These are phyloP conservation scores for Julus scanicus DNA, from an alignment of 2,888 invertebrate genomes.

Conservation along the genomic window DNA sequence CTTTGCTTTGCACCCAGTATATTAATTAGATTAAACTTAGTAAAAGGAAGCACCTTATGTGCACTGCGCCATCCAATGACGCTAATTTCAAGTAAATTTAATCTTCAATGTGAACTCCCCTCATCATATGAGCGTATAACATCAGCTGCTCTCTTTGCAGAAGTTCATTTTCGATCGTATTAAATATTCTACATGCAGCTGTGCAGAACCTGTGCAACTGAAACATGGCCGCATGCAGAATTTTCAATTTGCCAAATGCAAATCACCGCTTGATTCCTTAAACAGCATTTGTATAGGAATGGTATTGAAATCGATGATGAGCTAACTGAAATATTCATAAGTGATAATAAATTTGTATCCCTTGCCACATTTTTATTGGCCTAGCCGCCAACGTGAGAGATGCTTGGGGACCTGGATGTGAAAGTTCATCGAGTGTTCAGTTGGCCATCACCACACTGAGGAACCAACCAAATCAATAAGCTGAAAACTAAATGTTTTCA, in stretches of 20 bases:
- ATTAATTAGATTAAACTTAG: too few relatives aligned
- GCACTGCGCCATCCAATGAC: too few relatives aligned
- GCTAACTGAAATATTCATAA: background rate
- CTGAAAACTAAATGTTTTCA: too few relatives aligned
- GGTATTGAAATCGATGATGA: background rate
- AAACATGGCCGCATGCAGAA: background rate
- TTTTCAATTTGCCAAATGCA: background rate
- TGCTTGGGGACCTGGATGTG: background rate
- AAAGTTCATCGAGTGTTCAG: background rate
- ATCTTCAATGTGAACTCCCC: too few relatives aligned
- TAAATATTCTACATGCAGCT: constrained; percentile 12
- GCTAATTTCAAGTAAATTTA: too few relatives aligned
- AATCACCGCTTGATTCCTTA: background rate
- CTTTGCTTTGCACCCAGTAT: too few relatives aligned
- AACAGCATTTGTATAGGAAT: background rate
- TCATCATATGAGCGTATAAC: background rate
- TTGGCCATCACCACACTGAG: background rate
- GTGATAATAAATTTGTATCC: background rate
- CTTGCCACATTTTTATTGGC: background rate
- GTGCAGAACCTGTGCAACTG: background rate
- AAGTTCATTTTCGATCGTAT: background rate
- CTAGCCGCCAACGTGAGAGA: background rate
- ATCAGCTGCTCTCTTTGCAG: background rate
- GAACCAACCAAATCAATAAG: too few relatives aligned
- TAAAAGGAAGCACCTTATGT: too few relatives aligned